Conservation (phyloP, 2,113 vertebrate species). For the Parotia lawesii region DNA sequence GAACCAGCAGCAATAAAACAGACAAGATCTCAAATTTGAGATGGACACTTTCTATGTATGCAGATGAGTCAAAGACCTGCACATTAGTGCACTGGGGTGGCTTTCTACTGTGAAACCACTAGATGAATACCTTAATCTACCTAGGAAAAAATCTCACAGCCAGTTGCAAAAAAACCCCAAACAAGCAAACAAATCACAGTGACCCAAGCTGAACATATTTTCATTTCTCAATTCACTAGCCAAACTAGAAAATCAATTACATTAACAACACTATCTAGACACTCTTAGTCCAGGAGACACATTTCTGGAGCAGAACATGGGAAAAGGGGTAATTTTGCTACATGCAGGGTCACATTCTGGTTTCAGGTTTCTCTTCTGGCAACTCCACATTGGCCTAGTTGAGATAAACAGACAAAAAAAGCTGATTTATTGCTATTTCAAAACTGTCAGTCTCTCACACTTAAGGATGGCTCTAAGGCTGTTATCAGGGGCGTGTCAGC, state of each 20-base stretch:
- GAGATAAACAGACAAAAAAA: not conserved
- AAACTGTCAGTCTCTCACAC: not conserved
- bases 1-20: not conserved
- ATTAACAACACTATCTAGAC: not conserved
- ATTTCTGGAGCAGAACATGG: not conserved
- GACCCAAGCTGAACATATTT: not conserved
- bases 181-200: not conserved
- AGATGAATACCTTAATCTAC: not conserved
- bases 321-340: not conserved
- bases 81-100: not conserved
- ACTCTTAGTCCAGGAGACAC: not conserved
- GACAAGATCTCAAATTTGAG: not conserved
- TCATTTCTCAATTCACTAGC: conserved; percentile 1
- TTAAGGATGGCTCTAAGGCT: not conserved
- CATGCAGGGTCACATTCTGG: not conserved
- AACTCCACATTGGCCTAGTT: not conserved
- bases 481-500: not conserved
- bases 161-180: not conserved
- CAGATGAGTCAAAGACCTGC: not conserved
- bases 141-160: not conserved
- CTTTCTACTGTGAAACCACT: not conserved
- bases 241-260: conserved; percentile 15
- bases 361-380: not conserved
- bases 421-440: not conserved
- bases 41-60: not conserved